Percentiles rank a stretch among this genome's conserved stretches.
These are phyloP conservation scores for Xanthia togata DNA, from an alignment of 2,888 invertebrate species.

Conservation along the genomic window DNA sequence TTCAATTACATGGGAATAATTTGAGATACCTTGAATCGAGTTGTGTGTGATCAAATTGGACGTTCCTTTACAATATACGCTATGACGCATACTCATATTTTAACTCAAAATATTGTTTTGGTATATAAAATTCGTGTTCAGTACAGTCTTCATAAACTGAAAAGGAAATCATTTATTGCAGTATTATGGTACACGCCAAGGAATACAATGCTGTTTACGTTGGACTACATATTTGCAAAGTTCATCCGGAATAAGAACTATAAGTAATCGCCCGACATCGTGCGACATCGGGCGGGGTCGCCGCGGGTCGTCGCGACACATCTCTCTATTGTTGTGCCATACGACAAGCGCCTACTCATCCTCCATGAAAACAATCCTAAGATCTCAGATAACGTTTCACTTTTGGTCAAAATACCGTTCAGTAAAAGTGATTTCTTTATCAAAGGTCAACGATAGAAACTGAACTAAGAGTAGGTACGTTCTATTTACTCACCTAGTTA, in stretches of 20 bases:
- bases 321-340: conserved; percentile 61
- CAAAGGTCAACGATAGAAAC: conserved; percentile 76
- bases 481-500: conserved; percentile 64
- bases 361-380: conserved; percentile 81
- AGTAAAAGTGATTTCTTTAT: conserved; percentile 78
- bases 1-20: conserved; percentile 54
- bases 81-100: conserved; percentile 22
- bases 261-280: conserved; percentile 53
- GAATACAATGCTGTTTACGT: conserved; percentile 25
- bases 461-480: conserved; percentile 54
- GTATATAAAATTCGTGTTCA: neutral
- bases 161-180: conserved; percentile 45
- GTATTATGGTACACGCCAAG: conserved; percentile 36
- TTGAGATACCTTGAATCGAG: conserved; percentile 46
- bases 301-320: conserved; percentile 51
- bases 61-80: conserved; percentile 32
- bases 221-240: conserved; percentile 51
- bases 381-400: conserved; percentile 80
- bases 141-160: conserved; percentile 30
- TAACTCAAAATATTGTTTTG: conserved; percentile 6
- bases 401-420: conserved; percentile 77
- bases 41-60: conserved; percentile 35
- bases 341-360: conserved; percentile 79
- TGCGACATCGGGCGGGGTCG: conserved; percentile 53
- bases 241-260: conserved; percentile 48